Evolutionary conservation across 1,140 invertebrate species (phyloP).

Genomic region (Lamellibrachia luymesi): DNA sequence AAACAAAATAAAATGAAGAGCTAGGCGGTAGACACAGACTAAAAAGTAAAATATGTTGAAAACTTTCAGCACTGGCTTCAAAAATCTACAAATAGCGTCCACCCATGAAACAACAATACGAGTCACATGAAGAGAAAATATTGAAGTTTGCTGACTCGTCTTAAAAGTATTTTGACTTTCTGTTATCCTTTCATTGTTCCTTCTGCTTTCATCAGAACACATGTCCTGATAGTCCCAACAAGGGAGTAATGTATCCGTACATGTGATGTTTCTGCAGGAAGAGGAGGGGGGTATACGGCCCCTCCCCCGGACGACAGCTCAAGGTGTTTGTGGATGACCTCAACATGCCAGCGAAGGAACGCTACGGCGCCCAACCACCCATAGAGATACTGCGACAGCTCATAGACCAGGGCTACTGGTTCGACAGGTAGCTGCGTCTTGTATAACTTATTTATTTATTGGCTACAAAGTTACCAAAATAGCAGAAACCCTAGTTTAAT

Average conservation of each 20-base stretch:
- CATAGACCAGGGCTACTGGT: constrained; percentile 57
- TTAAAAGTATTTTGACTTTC: not conserved
- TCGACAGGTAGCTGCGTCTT: constrained; percentile 46
- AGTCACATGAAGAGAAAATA: too few relatives aligned
- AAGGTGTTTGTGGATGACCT: constrained; percentile 58
- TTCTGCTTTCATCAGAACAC: too few relatives aligned
- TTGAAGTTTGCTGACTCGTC: too few relatives aligned
- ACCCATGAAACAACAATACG: too few relatives aligned
- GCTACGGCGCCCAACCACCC: constrained; percentile 56
- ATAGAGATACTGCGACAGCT: constrained; percentile 56
- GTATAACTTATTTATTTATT: not conserved
- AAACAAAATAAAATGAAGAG: too few relatives aligned
- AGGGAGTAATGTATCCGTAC: not conserved
- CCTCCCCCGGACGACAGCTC: constrained; percentile 46
- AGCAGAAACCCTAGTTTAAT: too few relatives aligned
- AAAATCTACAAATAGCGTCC: too few relatives aligned
- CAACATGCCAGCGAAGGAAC: constrained; percentile 58
- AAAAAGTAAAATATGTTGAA: too few relatives aligned
- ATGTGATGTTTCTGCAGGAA: constrained; percentile 34
- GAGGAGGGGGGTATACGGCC: constrained; percentile 53
- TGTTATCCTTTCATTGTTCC: too few relatives aligned
- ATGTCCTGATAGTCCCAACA: not conserved
- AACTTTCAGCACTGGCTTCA: too few relatives aligned
- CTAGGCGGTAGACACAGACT: too few relatives aligned
- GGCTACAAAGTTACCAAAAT: too few relatives aligned